phyloP scores from a whole-genome alignment of 2,888 invertebrate genomes.

The Seira ritae region DNA sequence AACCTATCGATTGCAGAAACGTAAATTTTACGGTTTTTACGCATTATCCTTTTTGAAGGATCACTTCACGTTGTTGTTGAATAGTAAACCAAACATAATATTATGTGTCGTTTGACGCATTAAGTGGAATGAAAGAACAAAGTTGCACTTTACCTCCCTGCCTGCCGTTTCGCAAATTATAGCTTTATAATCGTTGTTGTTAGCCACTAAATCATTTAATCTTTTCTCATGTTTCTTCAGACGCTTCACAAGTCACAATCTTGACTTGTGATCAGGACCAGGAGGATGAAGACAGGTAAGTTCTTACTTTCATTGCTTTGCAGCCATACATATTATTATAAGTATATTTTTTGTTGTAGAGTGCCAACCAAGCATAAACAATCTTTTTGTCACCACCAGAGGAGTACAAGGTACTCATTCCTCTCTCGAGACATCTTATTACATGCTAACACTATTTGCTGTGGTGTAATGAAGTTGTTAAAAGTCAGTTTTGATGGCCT shows the following conservation, averaged over 20 bases:
- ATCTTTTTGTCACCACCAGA: conserved; percentile 32
- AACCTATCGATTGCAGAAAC: too few species aligned
- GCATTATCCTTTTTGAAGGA: too few species aligned
- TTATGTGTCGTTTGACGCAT: too few species aligned
- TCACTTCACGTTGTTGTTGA: too few species aligned
- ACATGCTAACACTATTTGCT: background rate
- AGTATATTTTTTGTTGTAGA: background rate
- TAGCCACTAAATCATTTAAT: conserved; percentile 36
- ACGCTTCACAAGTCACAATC: conserved; percentile 4
- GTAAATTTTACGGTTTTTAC: too few species aligned
- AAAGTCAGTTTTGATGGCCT: conserved; percentile 18
- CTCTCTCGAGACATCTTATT: background rate
- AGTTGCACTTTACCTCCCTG: background rate
- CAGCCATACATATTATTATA: background rate
- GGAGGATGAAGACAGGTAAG: background rate
- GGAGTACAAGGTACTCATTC: conserved; percentile 7
- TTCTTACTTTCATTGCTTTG: background rate
- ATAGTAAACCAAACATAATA: too few species aligned
- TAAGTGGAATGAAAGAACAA: too few species aligned
- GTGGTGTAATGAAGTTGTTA: conserved; percentile 39
- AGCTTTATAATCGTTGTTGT: background rate
- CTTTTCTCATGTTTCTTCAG: conserved; percentile 13
- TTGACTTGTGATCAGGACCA: background rate
- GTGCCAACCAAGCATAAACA: conserved; percentile 28
- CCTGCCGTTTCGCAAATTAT: conserved; percentile 28